Conservation (phyloP, 2,888 invertebrate species). For the Trimorus sp. region DNA sequence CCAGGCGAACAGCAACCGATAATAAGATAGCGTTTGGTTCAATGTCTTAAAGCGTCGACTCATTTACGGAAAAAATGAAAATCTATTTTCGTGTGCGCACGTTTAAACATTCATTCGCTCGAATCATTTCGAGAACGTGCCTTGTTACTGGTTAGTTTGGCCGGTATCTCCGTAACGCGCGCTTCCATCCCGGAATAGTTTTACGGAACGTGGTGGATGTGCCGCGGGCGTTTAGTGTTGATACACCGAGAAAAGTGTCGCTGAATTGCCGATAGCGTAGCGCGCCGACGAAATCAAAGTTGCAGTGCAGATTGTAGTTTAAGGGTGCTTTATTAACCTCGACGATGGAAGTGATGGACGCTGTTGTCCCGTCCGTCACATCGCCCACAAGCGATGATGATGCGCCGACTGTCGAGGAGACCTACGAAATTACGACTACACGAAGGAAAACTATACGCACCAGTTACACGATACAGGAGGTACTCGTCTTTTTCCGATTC, state of each 20-base stretch:
- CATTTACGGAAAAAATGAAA: slow-evolving; percentile 73
- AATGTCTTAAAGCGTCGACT: slow-evolving; percentile 66
- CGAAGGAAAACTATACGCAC: slow-evolving; percentile 79
- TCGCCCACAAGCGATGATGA: slow-evolving; percentile 72
- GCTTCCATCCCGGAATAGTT: slow-evolving; percentile 77
- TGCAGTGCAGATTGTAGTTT: slow-evolving; percentile 36
- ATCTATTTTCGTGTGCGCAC: slow-evolving; percentile 78
- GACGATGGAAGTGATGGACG: slow-evolving; percentile 79
- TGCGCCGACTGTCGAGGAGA: slow-evolving; percentile 78
- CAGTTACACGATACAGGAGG: slow-evolving; percentile 80
- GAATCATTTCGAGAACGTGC: slow-evolving; percentile 68
- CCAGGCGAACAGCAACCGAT: too few species aligned
- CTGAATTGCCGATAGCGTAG: slow-evolving; percentile 7
- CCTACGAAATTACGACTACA: slow-evolving; percentile 80
- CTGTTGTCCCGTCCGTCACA: slow-evolving; percentile 71
- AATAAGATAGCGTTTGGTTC: slow-evolving; percentile 39
- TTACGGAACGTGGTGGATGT: slow-evolving; percentile 65
- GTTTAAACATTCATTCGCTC: slow-evolving; percentile 70
- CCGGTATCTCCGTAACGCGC: slow-evolving; percentile 77
- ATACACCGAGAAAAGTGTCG: slow-evolving; percentile 40
- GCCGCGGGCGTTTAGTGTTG: slow-evolving; percentile 34
- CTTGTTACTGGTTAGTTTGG: slow-evolving; percentile 74
- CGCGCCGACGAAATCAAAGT: slow-evolving; percentile 1
- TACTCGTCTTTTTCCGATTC: slow-evolving; percentile 50
- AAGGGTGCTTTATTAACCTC: slow-evolving; percentile 39